Conservation (phyloP, 2,797 vertebrate genomes). For the Phataginus tetradactyla region DNA sequence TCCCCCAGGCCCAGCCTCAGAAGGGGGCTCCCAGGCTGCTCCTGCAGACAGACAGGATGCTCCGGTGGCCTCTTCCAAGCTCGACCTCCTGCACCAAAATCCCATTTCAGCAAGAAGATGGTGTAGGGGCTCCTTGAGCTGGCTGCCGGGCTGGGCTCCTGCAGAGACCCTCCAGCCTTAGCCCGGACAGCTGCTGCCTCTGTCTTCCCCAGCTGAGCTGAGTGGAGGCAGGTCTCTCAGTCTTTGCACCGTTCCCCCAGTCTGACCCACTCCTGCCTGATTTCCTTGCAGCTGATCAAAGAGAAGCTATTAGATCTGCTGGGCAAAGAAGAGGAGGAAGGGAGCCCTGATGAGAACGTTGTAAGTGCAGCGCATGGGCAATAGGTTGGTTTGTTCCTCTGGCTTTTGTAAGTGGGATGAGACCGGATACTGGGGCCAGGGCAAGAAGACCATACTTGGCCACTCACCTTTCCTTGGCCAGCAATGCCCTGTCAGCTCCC, state of each 20-base stretch:
- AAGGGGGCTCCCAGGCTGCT: not conserved
- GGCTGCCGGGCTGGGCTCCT: not conserved
- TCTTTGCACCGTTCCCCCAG: not conserved
- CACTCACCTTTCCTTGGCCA: not conserved
- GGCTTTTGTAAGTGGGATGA: fast-evolving
- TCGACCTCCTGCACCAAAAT: not conserved
- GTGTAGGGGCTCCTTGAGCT: not conserved
- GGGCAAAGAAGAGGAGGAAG: conserved; percentile 96
- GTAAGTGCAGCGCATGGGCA: conserved; percentile 84
- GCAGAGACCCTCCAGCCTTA: not conserved
- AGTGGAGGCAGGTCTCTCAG: not conserved
- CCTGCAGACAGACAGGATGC: not conserved
- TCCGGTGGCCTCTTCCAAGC: not conserved
- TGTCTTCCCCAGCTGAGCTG: not conserved
- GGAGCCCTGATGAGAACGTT: conserved; percentile 96
- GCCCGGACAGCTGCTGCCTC: not conserved
- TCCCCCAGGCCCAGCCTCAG: not conserved
- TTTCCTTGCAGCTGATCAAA: conserved; percentile 93
- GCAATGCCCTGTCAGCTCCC: not conserved
- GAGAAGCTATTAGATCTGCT: conserved; percentile 95
- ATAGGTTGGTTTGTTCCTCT: no score
- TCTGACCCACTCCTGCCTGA: not conserved
- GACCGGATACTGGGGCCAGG: not conserved
- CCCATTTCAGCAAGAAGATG: not conserved
- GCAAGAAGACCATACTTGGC: not conserved